These are phyloP conservation scores for Girardia tigrina DNA, from an alignment of 2,888 invertebrate species.

Conservation along the genomic window DNA sequence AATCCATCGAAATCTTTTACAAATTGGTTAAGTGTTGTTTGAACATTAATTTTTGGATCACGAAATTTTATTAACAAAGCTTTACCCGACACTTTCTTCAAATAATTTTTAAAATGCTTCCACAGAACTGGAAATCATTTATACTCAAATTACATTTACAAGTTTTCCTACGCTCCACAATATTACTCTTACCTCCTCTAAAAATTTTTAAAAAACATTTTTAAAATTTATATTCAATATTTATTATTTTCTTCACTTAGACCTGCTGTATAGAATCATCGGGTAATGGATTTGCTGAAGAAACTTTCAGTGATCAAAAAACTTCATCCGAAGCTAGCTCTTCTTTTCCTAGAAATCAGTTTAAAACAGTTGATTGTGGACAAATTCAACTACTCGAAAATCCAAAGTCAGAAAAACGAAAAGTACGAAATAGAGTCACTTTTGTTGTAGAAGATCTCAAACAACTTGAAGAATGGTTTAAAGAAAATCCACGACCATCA, in stretches of 20 bases:
- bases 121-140: no score
- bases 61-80: no score
- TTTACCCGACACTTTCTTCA: no score
- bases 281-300: background rate
- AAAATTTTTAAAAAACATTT: no score
- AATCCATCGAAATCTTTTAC: no score
- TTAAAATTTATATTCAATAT: no score
- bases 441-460: conserved; percentile 2
- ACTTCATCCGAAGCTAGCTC: conserved; percentile 3
- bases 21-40: no score
- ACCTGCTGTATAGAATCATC: background rate
- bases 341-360: background rate
- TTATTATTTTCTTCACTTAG: background rate
- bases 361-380: background rate
- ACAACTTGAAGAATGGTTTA: conserved; percentile 13
- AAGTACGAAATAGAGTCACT: background rate
- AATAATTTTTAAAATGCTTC: no score
- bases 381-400: background rate
- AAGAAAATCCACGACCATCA: background rate
- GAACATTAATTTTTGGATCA: no score
- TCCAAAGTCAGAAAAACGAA: background rate
- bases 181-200: no score
- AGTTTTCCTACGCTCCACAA: no score
- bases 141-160: no score
- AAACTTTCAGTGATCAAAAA: background rate